A percentile compares a stretch with the other conserved stretches of the same genome.
phyloP scores from a whole-genome alignment of 1,140 invertebrate genomes.

The Meloidogyne exigua region DNA sequence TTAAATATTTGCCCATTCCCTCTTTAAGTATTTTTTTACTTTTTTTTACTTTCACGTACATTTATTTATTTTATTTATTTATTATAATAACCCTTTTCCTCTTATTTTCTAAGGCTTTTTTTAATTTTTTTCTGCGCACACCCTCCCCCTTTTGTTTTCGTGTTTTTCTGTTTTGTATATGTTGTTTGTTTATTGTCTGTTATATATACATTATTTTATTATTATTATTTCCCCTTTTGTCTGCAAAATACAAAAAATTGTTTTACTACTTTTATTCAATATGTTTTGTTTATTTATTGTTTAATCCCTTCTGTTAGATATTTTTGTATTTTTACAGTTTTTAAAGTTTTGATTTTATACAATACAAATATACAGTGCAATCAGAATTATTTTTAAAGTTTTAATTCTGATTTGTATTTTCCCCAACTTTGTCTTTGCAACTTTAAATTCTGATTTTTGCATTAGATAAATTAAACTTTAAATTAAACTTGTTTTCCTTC shows the following conservation, averaged over 20 bases:
- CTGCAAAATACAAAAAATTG: constrained; percentile 3
- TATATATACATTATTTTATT: not conserved
- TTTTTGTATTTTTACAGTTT: not conserved
- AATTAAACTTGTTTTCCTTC: not conserved
- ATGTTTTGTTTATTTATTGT: not conserved
- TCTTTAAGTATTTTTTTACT: not conserved
- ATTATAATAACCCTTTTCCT: not conserved
- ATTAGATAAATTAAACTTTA: no score
- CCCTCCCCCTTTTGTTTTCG: not conserved
- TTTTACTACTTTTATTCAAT: not conserved
- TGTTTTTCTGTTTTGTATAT: constrained; percentile 1
- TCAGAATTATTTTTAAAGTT: not conserved
- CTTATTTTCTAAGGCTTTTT: not conserved
- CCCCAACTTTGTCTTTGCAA: no score
- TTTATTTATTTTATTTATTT: not conserved
- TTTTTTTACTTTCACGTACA: constrained; percentile 9
- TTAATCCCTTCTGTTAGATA: not conserved
- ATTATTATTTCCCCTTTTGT: not conserved
- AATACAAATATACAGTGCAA: not conserved
- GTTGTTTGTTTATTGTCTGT: constrained; percentile 6
- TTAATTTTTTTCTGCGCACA: not conserved
- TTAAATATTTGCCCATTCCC: no score
- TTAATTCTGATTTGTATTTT: no score
- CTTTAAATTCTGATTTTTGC: no score
- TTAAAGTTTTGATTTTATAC: no score